A percentile compares a stretch with the other conserved stretches of the same genome.
Evolutionary conservation across 1,140 invertebrate genomes (phyloP).

Genomic region (Drosophila suzukii): DNA sequence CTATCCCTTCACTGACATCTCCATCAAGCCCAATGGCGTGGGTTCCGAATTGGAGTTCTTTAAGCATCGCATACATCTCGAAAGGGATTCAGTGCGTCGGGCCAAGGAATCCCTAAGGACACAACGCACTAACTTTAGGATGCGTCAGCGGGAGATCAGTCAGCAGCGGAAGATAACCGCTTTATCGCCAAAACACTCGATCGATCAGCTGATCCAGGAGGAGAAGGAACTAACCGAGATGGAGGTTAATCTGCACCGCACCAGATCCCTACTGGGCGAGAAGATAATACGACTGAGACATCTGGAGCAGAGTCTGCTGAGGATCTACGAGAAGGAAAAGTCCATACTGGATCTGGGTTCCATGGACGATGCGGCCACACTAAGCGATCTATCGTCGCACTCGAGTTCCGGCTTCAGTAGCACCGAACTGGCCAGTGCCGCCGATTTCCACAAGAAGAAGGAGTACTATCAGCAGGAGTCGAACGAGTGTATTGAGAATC

Average conservation of each 20-base stretch:
- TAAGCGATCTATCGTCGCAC: constrained; percentile 89
- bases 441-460: constrained; percentile 84
- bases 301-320: constrained; percentile 89
- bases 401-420: constrained; percentile 89
- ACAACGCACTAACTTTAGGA: constrained; percentile 74
- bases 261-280: constrained; percentile 90
- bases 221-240: constrained; percentile 92
- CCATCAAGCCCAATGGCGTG: constrained; percentile 67
- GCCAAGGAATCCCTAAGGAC: constrained; percentile 89
- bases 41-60: constrained; percentile 91
- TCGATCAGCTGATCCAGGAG: constrained; percentile 88
- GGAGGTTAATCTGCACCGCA: constrained; percentile 91
- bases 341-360: constrained; percentile 83
- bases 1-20: constrained; percentile 90
- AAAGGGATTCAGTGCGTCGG: constrained; percentile 90
- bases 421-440: constrained; percentile 87
- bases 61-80: constrained; percentile 90
- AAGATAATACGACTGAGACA: constrained; percentile 91
- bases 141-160: constrained; percentile 77
- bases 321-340: constrained; percentile 85
- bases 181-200: constrained; percentile 84
- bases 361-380: constrained; percentile 85
- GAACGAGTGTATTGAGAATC: constrained; percentile 88
- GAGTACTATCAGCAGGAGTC: constrained; percentile 87
- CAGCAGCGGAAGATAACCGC: constrained; percentile 68